Conservation (phyloP, 2,797 vertebrate genomes). For the Notamacropus eugenii region DNA sequence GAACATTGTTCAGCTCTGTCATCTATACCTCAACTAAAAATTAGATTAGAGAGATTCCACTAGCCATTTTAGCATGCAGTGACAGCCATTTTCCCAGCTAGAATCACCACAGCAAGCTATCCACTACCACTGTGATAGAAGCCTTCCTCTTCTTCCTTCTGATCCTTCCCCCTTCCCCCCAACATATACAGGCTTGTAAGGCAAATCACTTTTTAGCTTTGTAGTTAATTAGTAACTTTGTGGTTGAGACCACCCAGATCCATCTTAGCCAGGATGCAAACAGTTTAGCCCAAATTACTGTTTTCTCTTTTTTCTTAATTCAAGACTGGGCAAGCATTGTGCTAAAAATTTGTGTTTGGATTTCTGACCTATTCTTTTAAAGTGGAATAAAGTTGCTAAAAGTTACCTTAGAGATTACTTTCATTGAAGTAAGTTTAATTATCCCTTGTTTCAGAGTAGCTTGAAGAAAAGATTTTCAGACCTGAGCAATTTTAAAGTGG, state of each 20-base stretch:
- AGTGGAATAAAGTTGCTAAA: neutral
- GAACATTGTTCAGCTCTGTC: neutral
- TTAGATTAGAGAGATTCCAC: neutral
- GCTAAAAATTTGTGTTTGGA: neutral
- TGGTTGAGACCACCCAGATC: neutral
- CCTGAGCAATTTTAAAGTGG: neutral
- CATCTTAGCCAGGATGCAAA: neutral
- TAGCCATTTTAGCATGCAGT: neutral
- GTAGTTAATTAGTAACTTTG: neutral
- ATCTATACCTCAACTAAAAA: neutral
- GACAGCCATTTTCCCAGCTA: neutral
- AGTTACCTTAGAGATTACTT: neutral
- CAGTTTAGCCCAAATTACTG: neutral
- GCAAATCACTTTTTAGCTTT: conserved; percentile 13
- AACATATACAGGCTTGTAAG: neutral
- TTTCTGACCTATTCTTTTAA: neutral
- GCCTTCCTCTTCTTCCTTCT: neutral
- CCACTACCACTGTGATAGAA: neutral
- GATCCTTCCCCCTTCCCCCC: neutral
- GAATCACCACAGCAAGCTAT: neutral
- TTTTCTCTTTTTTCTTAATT: neutral
- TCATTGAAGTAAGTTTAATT: neutral
- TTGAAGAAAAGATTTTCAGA: neutral
- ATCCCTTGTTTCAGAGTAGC: neutral
- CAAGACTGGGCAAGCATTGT: neutral